Conservation (phyloP, 2,797 vertebrate genomes). For the Onychomys arenicola region DNA sequence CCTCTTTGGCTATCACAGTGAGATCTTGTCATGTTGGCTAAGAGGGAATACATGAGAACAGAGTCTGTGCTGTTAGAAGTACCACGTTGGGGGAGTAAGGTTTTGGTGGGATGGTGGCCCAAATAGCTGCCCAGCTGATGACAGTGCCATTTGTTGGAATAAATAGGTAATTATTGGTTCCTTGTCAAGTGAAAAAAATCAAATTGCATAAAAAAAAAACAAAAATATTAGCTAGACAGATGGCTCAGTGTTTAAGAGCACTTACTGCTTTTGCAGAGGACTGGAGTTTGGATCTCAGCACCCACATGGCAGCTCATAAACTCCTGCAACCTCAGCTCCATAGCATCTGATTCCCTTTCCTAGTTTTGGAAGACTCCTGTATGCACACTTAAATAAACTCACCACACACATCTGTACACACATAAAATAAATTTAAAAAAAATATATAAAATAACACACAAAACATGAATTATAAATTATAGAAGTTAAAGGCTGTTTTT, state of each 20-base stretch:
- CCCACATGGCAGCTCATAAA: neutral
- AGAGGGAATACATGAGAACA: neutral
- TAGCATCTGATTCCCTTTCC: too few relatives aligned
- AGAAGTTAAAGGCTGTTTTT: neutral
- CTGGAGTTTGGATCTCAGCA: neutral
- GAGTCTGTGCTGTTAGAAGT: neutral
- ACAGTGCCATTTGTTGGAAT: neutral
- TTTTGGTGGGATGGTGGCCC: accelerated
- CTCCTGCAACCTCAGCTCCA: neutral
- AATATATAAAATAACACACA: neutral
- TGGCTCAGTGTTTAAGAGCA: neutral
- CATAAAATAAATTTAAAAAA: neutral
- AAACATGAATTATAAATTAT: neutral
- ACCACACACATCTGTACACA: neutral
- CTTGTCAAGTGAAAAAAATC: neutral
- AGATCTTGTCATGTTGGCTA: neutral
- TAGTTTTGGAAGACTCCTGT: neutral
- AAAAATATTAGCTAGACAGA: neutral
- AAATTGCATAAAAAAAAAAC: neutral
- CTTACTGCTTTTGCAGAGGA: neutral
- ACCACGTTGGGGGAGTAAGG: too few relatives aligned
- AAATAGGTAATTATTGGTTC: neutral
- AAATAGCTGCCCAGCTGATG: too few relatives aligned
- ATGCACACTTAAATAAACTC: too few relatives aligned
- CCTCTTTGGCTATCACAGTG: neutral